Evolutionary conservation across 2,797 vertebrate species (phyloP), one percentile per base, ranked within the genome.

Genomic region (Oreochromis mossambicus): DNA sequence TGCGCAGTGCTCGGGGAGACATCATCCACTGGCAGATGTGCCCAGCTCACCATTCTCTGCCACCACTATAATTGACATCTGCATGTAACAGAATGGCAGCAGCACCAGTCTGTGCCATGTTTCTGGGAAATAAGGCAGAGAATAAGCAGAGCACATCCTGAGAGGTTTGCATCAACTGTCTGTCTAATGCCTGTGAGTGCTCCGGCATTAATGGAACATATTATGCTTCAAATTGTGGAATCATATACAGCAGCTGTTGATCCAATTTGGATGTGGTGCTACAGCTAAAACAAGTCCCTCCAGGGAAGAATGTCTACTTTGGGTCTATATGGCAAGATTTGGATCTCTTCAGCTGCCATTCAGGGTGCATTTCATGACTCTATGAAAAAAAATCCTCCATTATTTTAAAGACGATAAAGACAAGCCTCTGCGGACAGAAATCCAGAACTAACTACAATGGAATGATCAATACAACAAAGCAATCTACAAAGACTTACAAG

Each of bases 161-260:
- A 91, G 95, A 95, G 94, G 93, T 92, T 93, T 93, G 92, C 91
- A 83, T 95, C 90, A 94, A 94, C 94, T 89, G 91, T 95, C 94
- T 93, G 90, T 84, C 88, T 93, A 92, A 94, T 92, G 91, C 94
- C 94, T 89, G 92, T 38, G 92, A 96, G 94, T 95, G 95, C 91
- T 90, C 84, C 38, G 56, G 94, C 95, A 96, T 95, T 95, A 96
- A 95, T 95, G 91, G 86, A 88, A 95, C 95, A 95, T 95, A 96
- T 96, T 96, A 96, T 92, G 90, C 88, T 86, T 89, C 91, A 93
- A 95, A 97, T 96, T 95, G 95, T 94, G 89, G 94, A 96, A 95
- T 96, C 94, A 95, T 96, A 95, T 95, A 95, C 88, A 95, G 92
- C 96, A 96, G 96, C 94, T 96, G 96, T 95, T 96, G 94, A 93